phyloP scores from a whole-genome alignment of 2,797 vertebrate genomes.

The Dallia pectoralis region DNA sequence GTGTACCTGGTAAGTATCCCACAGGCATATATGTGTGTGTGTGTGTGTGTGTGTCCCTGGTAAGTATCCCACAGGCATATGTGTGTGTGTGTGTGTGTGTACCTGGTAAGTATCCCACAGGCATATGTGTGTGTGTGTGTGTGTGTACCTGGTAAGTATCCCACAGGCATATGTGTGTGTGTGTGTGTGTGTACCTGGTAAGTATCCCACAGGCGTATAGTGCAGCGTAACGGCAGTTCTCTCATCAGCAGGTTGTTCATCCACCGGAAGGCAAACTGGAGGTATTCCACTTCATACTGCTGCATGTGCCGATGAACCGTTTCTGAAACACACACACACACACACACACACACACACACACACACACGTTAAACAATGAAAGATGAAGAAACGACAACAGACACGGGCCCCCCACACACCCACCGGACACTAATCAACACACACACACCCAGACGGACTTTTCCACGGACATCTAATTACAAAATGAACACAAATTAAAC shows the following conservation, averaged over 20 bases:
- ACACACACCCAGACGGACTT: conserved; percentile 22
- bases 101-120: too few relatives aligned
- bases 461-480: conserved; percentile 27
- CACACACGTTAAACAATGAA: neutral
- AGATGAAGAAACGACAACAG: conserved; percentile 1
- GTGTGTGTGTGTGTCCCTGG: too few relatives aligned
- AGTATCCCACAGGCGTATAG: conserved; percentile 85
- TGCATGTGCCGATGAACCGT: conserved; percentile 91
- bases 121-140: too few relatives aligned
- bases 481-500: too few relatives aligned
- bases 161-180: too few relatives aligned
- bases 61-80: too few relatives aligned
- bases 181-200: conserved; percentile 76
- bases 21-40: too few relatives aligned
- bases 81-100: too few relatives aligned
- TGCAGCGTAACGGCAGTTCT: conserved; percentile 76
- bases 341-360: conserved; percentile 12
- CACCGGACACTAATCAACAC: conserved; percentile 28
- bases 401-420: neutral
- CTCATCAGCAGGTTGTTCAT: conserved; percentile 92
- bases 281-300: conserved; percentile 79
- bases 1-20: too few relatives aligned
- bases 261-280: conserved; percentile 90
- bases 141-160: too few relatives aligned
- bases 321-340: conserved; percentile 69